Conservation (phyloP, 2,113 vertebrate genomes). For the Pampusana beccarii region DNA sequence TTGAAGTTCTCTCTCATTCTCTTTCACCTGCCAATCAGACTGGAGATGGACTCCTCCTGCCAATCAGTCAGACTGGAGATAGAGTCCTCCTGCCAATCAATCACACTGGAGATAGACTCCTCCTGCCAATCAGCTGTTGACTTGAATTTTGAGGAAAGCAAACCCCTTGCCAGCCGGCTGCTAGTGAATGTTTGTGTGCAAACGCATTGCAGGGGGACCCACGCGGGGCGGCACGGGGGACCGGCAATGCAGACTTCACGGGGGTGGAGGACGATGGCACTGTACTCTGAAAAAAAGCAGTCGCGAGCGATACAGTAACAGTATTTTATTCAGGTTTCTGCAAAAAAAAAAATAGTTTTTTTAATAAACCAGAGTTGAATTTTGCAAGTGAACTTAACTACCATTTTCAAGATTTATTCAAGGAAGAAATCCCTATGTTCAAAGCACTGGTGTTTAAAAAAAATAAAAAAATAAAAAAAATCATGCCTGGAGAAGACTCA, state of each 20-base stretch:
- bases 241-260: constrained; percentile 73
- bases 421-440: constrained; percentile 78
- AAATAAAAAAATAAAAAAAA: constrained; percentile 58
- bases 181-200: constrained; percentile 75
- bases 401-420: constrained; percentile 78
- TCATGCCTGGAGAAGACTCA: constrained; percentile 63
- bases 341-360: constrained; percentile 79
- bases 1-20: constrained; percentile 89
- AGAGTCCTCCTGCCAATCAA: constrained; percentile 75
- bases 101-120: constrained; percentile 62
- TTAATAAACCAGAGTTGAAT: constrained; percentile 82
- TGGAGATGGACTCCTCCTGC: constrained; percentile 72
- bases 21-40: constrained; percentile 84
- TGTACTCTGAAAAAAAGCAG: constrained; percentile 74
- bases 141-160: constrained; percentile 75
- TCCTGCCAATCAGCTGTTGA: constrained; percentile 85
- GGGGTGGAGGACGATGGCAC: constrained; percentile 75
- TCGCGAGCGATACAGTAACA: constrained; percentile 75
- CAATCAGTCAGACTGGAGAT: constrained; percentile 68
- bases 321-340: constrained; percentile 89
- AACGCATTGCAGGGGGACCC: constrained; percentile 64
- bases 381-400: constrained; percentile 78
- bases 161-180: constrained; percentile 73
- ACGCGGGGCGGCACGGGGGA: constrained; percentile 59
- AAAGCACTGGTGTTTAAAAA: constrained; percentile 77